Percentiles rank a stretch among this genome's conserved stretches.
phyloP scores from a whole-genome alignment of 2,797 vertebrate species.

The Galagoides demidoff region DNA sequence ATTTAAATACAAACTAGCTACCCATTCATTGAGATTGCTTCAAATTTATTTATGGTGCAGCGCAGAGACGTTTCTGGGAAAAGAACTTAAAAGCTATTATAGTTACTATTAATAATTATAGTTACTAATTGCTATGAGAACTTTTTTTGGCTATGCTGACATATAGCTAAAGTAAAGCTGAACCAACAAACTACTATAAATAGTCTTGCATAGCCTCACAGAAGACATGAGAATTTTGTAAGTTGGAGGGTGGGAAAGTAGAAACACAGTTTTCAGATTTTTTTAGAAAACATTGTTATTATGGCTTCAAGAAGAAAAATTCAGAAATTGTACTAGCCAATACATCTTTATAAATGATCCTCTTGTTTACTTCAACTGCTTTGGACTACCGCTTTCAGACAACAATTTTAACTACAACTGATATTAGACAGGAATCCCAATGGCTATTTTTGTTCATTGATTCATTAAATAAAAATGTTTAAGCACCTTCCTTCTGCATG shows the following conservation, averaged over 20 bases:
- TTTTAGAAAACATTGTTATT: background rate
- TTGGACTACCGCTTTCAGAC: slow-evolving; percentile 37
- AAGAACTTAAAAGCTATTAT: slow-evolving; percentile 76
- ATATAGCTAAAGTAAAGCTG: slow-evolving; percentile 72
- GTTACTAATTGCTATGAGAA: slow-evolving; percentile 82
- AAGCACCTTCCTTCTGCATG: background rate
- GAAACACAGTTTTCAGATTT: slow-evolving; percentile 25
- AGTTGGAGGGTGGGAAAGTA: slow-evolving; percentile 70
- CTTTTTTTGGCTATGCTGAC: slow-evolving; percentile 71
- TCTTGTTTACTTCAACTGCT: slow-evolving; percentile 1
- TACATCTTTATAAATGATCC: slow-evolving; percentile 41
- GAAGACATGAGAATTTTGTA: slow-evolving; percentile 73
- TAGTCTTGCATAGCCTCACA: slow-evolving; percentile 56
- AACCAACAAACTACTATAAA: slow-evolving; percentile 68
- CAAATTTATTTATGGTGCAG: slow-evolving; percentile 77
- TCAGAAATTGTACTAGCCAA: slow-evolving; percentile 5
- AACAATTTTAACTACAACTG: slow-evolving; percentile 7
- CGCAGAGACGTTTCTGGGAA: slow-evolving; percentile 72
- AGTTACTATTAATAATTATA: slow-evolving; percentile 82
- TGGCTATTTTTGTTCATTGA: background rate
- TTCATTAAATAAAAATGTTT: slow-evolving; percentile 23
- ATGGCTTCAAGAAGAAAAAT: slow-evolving; percentile 27
- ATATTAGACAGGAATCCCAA: background rate
- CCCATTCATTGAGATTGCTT: slow-evolving; percentile 73
- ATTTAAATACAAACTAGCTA: slow-evolving; percentile 72